Evolutionary conservation across 2,888 invertebrate species (phyloP), one percentile per base, ranked within the genome.

Genomic region (Cryptus viduatorius): DNA sequence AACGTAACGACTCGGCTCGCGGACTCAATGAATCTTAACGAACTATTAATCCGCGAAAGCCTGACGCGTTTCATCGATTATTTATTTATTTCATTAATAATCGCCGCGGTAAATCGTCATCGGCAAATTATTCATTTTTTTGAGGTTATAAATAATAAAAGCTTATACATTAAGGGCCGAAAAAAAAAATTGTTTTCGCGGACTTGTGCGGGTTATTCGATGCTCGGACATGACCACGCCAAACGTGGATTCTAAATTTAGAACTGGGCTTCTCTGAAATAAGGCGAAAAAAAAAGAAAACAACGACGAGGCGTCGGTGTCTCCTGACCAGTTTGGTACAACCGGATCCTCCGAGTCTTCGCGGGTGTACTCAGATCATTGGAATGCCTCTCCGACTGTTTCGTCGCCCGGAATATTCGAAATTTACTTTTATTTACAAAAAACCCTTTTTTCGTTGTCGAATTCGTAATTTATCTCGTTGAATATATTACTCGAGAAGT

Each of bases 191-290:
- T 37, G 80, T 37, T 64, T 16, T 31, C 65, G 77, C 65, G 50
- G 19, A 46, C 16, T 4, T 37, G 4, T 29, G 42, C 8, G 31
- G 46, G 72, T 65, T 44, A 59, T 46, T 65, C 53, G 69, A 71
- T 48, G n/a, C 50, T 68, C 79, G 72, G 65, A 61, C 72, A 68
- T 82, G 72, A 76, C 83, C 56, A 64, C 56, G 67, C 78, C 56
- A 79, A 82, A 79, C 79, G 65, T 71, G 61, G 48, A 72, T 84
- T 84, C 86, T 87, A 87, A 84, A 87, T 86, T 87, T 87, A 87
- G 86, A 37, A 83, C 80, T 78, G 71, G 85, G 65, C 65, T 78
- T 73, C 56, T 46, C 67, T 64, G 24, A 48, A 19, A 75, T 80
- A 73, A 65, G 73, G 16, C 56, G 53, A 80, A 69, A 14, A 56